phyloP scores from a whole-genome alignment of 1,140 invertebrate species.

The Lucilia sericata region DNA sequence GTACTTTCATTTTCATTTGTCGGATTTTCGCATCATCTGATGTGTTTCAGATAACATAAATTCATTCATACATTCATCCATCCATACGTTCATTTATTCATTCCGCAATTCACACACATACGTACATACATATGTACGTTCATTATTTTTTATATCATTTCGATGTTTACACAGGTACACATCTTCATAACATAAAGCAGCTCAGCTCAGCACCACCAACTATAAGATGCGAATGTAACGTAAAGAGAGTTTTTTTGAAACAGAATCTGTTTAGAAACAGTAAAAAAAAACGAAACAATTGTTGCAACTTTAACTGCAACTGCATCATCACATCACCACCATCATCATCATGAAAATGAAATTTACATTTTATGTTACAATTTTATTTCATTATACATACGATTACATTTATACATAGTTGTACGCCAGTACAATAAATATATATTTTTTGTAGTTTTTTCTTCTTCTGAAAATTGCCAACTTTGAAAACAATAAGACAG shows the following conservation, averaged over 20 bases:
- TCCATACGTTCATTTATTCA: background rate
- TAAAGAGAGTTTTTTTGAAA: background rate
- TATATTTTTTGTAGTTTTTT: too few relatives aligned
- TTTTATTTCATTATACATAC: background rate
- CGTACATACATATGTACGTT: background rate
- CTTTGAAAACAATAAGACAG: background rate
- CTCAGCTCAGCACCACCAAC: background rate
- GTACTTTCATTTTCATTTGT: conserved; percentile 41
- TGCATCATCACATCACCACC: background rate
- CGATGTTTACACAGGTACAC: background rate
- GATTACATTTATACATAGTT: background rate
- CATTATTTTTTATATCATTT: background rate
- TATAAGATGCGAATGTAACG: background rate
- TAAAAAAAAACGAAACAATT: background rate
- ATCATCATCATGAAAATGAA: background rate
- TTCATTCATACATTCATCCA: background rate
- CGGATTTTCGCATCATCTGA: conserved; percentile 39
- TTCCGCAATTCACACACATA: background rate
- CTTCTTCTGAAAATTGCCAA: background rate
- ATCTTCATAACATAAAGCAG: background rate
- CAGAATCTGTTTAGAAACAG: background rate
- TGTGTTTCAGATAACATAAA: conserved; percentile 13
- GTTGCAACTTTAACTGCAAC: conserved; percentile 8
- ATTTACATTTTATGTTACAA: conserved; percentile 13
- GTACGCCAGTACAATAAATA: background rate